These are phyloP conservation scores for Saimiri boliviensis DNA, from an alignment of 2,113 vertebrate genomes.

Conservation along the genomic window DNA sequence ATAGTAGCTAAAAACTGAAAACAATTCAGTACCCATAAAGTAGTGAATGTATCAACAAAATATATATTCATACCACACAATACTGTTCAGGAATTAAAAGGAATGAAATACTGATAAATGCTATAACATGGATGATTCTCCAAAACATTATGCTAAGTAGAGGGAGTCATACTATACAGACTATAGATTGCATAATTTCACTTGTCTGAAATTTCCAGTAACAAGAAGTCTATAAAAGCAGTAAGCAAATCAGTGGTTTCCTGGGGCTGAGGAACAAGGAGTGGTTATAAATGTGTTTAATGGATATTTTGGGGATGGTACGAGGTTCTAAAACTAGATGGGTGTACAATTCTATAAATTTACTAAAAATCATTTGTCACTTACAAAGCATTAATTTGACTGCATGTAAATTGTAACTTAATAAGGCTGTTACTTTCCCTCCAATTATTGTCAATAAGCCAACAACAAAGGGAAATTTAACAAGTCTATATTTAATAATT, in stretches of 20 bases:
- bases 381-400: not conserved
- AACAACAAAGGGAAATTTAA: not conserved
- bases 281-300: not conserved
- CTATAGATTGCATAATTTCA: not conserved
- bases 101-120: not conserved
- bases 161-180: not conserved
- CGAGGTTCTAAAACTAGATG: not conserved
- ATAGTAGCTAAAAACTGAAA: not conserved
- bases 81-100: not conserved
- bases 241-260: not conserved
- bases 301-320: not conserved
- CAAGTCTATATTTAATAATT: not conserved
- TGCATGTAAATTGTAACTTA: not conserved
- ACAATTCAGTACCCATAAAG: not conserved
- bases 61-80: too few relatives aligned
- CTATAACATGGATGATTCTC: not conserved
- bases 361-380: not conserved
- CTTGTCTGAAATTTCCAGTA: not conserved
- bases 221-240: not conserved
- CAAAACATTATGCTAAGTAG: not conserved
- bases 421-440: not conserved
- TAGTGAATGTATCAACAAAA: not conserved
- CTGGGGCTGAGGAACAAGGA: not conserved
- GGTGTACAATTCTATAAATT: not conserved
- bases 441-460: not conserved